These are phyloP conservation scores for Calidris pugnax DNA, from an alignment of 2,113 vertebrate genomes.

Conservation along the genomic window DNA sequence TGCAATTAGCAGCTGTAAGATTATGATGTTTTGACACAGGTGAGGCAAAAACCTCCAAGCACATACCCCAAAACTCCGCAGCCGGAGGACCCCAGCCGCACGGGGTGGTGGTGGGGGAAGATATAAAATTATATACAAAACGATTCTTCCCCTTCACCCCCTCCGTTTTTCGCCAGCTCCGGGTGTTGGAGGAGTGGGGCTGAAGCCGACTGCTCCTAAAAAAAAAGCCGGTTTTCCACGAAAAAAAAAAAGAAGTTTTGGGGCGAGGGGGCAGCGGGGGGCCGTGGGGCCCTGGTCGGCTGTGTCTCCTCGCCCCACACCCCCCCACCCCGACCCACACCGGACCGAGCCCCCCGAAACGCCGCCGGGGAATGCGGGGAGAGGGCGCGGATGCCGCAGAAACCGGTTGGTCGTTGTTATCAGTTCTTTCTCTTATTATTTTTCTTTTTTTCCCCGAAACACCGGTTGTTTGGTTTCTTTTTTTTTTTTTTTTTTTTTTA, in stretches of 20 bases:
- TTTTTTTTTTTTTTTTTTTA: too few species aligned
- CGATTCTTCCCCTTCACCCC: not conserved
- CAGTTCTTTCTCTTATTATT: not conserved
- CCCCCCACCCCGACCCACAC: too few species aligned
- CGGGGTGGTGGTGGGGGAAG: too few species aligned
- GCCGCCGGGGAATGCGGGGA: not conserved
- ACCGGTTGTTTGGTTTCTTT: conserved; percentile 12
- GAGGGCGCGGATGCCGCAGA: not conserved
- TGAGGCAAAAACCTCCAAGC: too few species aligned
- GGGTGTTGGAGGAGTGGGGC: not conserved
- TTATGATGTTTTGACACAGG: too few species aligned
- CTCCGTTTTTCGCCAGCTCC: not conserved
- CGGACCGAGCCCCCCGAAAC: not conserved
- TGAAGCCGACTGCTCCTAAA: too few species aligned
- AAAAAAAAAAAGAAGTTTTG: not conserved
- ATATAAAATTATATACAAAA: not conserved
- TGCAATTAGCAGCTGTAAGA: too few species aligned
- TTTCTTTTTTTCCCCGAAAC: conserved; percentile 53
- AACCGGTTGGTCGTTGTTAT: not conserved
- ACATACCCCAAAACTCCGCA: conserved; percentile 78
- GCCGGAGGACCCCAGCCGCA: conserved; percentile 63
- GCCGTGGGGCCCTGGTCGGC: not conserved
- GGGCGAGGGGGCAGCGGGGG: not conserved
- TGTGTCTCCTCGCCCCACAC: too few species aligned
- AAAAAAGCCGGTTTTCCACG: fast-evolving